Evolutionary conservation across 2,113 vertebrate species (phyloP).

Genomic region (Carlito syrichta): DNA sequence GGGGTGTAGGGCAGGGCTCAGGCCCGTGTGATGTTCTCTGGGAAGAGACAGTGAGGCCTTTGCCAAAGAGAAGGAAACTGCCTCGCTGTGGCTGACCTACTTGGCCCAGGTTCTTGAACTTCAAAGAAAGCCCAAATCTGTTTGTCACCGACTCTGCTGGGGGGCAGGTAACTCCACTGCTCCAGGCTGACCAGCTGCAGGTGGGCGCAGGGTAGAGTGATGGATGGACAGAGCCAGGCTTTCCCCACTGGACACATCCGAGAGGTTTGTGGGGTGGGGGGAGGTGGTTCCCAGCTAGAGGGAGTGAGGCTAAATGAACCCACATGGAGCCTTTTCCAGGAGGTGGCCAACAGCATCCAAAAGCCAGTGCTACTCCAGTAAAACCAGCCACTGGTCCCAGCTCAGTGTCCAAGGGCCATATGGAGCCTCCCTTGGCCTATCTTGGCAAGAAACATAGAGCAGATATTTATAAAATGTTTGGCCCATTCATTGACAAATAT

Average conservation of each 20-base stretch:
- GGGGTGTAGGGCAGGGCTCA: neutral
- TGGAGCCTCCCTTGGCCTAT: neutral
- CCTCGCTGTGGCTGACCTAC: neutral
- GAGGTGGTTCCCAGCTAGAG: neutral
- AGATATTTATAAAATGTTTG: neutral
- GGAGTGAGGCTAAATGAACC: neutral
- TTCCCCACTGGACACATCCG: neutral
- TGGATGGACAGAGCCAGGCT: neutral
- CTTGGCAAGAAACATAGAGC: neutral
- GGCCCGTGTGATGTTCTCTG: neutral
- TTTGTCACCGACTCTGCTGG: neutral
- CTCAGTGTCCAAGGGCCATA: neutral
- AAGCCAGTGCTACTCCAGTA: neutral
- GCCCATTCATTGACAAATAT: neutral
- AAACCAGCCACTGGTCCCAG: neutral
- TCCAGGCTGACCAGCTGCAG: neutral
- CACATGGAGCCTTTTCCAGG: rapidly evolving
- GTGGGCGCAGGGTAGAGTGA: neutral
- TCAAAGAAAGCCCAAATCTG: neutral
- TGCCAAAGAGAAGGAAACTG: neutral
- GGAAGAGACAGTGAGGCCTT: neutral
- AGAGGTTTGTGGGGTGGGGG: too few species aligned
- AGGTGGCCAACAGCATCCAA: neutral
- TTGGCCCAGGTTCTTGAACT: neutral
- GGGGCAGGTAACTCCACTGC: neutral